Evolutionary conservation across 2,113 vertebrate species (phyloP), one percentile per base, ranked within the genome.

Genomic region (Semicossyphus pulcher): DNA sequence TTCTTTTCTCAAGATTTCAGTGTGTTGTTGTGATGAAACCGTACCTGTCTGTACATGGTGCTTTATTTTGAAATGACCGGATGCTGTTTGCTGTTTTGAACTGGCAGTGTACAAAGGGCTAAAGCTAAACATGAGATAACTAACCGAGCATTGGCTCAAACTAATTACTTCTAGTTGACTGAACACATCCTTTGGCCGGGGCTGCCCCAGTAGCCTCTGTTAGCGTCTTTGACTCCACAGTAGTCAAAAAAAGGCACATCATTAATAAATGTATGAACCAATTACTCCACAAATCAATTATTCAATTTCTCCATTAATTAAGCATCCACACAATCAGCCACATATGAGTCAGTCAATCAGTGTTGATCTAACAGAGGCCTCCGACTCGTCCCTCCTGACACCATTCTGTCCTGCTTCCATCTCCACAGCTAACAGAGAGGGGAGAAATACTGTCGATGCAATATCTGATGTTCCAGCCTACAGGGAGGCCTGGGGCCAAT

Each of bases 241-340:
- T 36, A 37, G 8, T 21, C 2, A 2, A 2, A 28, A 12, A 23
- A 26, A 18, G 34, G 37, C 15, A 31, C 31, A 25, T 53, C 34
- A 78, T 84, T 51, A 78, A 83, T 81, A 78, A 53, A 87, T 80
- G 63, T 61, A 83, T 52, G 15, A 79, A 42, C 61, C 65, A 84
- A 86, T 90, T 84, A 82, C 52, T 71, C 49, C 47, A 45, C 47
- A 52, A 81, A 86, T 88, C 61, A 84, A 74, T 86, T 69, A 80
- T 88, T 88, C 2, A 82, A 71, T 84, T 73, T 72, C 3, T 32
- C 15, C 39, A 87, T 86, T 54, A 84, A 88, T 89, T 82, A 85
- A 69, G 60, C 66, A 86, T 78, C 32, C 42, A 21, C 25, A 49
- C 80, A 80, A 78, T 87, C 72, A 75, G 62, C 69, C 71, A 79